Evolutionary conservation across 2,797 vertebrate species (phyloP).

Genomic region (Antrozous pallidus): DNA sequence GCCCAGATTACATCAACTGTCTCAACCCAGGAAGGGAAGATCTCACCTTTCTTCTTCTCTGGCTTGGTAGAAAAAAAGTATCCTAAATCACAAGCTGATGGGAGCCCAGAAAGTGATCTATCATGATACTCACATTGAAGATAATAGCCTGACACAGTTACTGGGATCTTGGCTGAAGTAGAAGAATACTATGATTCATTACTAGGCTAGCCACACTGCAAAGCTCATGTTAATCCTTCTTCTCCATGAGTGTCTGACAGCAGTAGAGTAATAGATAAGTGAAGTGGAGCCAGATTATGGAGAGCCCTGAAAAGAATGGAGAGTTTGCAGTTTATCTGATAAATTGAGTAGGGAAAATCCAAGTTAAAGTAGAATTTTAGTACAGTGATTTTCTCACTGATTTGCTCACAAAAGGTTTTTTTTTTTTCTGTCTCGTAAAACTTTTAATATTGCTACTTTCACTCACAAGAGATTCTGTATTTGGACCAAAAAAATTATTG

Average conservation of each 20-base stretch:
- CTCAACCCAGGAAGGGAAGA: not conserved
- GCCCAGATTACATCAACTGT: not conserved
- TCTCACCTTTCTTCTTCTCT: not conserved
- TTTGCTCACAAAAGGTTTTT: not conserved
- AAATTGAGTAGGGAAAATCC: not conserved
- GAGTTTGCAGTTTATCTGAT: not conserved
- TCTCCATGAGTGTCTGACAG: not conserved
- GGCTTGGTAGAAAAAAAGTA: not conserved
- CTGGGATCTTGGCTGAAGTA: not conserved
- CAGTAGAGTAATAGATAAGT: not conserved
- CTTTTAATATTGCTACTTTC: not conserved
- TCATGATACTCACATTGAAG: constrained; percentile 16
- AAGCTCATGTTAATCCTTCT: constrained; percentile 29
- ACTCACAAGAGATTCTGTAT: not conserved
- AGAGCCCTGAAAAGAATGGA: not conserved
- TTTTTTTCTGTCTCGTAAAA: not conserved
- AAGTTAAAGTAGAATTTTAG: not conserved
- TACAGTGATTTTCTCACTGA: not conserved
- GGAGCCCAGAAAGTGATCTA: not conserved
- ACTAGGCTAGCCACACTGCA: not conserved
- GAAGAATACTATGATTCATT: constrained; percentile 32
- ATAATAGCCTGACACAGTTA: constrained; percentile 36
- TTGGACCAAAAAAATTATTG: not conserved
- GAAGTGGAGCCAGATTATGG: not conserved
- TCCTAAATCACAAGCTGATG: not conserved